Evolutionary conservation across 2,113 vertebrate genomes (phyloP).

Genomic region (Tupaia chinensis): DNA sequence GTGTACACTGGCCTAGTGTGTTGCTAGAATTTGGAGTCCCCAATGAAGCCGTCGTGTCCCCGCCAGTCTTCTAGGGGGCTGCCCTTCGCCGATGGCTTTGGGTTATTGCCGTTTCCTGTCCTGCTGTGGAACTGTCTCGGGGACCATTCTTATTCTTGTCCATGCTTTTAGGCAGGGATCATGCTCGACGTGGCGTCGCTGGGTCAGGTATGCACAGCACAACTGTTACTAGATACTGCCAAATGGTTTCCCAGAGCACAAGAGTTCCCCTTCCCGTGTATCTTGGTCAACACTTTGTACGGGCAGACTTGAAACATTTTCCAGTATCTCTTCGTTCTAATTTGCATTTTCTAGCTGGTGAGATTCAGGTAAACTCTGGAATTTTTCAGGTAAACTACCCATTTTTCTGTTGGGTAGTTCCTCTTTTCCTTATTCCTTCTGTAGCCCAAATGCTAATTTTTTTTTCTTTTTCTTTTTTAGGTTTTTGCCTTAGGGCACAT

Average conservation of each 20-base stretch:
- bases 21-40: neutral
- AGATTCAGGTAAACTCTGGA: neutral
- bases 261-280: constrained; percentile 13
- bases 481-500: too few relatives aligned
- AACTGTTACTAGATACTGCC: neutral
- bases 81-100: constrained; percentile 24
- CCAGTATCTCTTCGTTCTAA: neutral
- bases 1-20: neutral
- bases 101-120: neutral
- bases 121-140: neutral
- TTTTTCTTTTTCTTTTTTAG: too few relatives aligned
- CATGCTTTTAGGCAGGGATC: neutral
- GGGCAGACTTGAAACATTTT: constrained; percentile 34
- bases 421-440: neutral
- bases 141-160: neutral
- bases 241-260: constrained; percentile 4
- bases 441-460: neutral
- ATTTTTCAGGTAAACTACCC: neutral
- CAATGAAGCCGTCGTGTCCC: neutral
- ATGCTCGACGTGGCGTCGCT: constrained; percentile 1
- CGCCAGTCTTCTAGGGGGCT: neutral
- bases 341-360: constrained; percentile 22
- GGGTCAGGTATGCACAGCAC: neutral
- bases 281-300: constrained; percentile 5
- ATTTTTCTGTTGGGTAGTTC: constrained; percentile 14